Conservation (phyloP, 1,140 invertebrate species). For the Druon quercuslanigerum region DNA sequence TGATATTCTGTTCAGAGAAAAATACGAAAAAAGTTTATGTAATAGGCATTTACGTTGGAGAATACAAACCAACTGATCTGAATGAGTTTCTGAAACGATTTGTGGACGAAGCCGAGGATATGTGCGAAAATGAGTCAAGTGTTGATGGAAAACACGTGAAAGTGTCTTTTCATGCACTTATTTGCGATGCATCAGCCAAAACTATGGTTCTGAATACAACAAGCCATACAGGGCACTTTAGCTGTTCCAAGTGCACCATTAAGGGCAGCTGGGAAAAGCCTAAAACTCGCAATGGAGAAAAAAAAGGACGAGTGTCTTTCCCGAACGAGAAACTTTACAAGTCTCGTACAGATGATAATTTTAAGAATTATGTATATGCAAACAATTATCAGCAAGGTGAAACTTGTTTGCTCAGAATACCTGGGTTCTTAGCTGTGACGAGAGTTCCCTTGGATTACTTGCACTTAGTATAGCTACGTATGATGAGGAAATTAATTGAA, state of each 20-base stretch:
- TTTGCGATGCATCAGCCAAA: constrained; percentile 56
- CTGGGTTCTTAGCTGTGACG: constrained; percentile 46
- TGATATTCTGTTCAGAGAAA: too few relatives aligned
- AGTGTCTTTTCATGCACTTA: constrained; percentile 48
- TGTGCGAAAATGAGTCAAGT: constrained; percentile 46
- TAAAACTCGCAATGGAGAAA: neutral
- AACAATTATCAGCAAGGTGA: constrained; percentile 31
- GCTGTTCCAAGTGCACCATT: constrained; percentile 58
- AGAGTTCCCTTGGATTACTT: constrained; percentile 55
- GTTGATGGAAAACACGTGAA: constrained; percentile 41
- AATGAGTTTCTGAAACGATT: constrained; percentile 57
- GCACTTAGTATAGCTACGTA: constrained; percentile 54
- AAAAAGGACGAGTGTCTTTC: constrained; percentile 49
- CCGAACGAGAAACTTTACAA: constrained; percentile 33
- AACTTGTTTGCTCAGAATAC: constrained; percentile 37
- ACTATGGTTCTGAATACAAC: constrained; percentile 43
- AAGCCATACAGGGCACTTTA: constrained; percentile 40
- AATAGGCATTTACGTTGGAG: constrained; percentile 45
- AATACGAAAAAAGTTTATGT: constrained; percentile 56
- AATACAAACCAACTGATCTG: constrained; percentile 53
- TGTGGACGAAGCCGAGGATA: constrained; percentile 50
- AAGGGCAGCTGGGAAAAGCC: constrained; percentile 44
- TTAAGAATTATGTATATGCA: constrained; percentile 25
- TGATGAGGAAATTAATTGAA: constrained; percentile 51
- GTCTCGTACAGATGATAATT: constrained; percentile 27